Base-by-base conservation (phyloP, 2,113 vertebrate species). In the Corythornis madagascariensis region DNA sequence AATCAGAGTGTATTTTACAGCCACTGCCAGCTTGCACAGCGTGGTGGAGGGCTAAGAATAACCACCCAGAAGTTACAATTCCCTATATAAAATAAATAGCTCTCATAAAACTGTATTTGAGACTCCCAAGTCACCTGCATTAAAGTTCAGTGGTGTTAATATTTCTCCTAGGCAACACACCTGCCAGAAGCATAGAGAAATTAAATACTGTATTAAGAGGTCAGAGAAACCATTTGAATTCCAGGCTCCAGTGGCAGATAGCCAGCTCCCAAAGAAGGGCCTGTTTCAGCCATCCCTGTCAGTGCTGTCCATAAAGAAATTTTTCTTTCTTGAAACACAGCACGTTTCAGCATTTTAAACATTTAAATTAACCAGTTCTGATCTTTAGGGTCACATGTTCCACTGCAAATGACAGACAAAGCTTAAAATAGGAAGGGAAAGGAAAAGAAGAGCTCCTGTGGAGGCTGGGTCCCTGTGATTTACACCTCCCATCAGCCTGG, bases 371-470 rank as follows among this genome's bases (percentile, higher is more conserved):
- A 43, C 38, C 4, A 3, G 20, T 91, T 89, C 65, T 70, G 79
- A 71, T 71, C 45, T 85, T 93, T 48, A 2, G 2, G 75, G 79
- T 92, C 71, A 63, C 28, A 80, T 74, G 92, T 92, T 83, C 85
- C 76, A 57, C 87, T 69, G 76, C 72, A 72, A 78, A 56, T 60
- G 75, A 83, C 40, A 83, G 31, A 53, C 18, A 88, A 93, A 71
- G 85, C 87, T 94, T 94, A 92, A 96, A 95, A 94, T 92, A 94
- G 89, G 85, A 93, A 89, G 31, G 84, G 81, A 76, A 76, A 89
- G 70, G 55, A 90, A 93, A 92, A 83, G 52, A 74, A 43, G 38
- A 52, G 31, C 78, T 77, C 69, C 67, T 67, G 65, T 81, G 85
- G 80, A 83, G 89, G 50, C 89, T 77, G 57, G 53, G 57, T 92